Conservation (phyloP, 2,797 vertebrate species). For the Buphagus erythrorhynchus region DNA sequence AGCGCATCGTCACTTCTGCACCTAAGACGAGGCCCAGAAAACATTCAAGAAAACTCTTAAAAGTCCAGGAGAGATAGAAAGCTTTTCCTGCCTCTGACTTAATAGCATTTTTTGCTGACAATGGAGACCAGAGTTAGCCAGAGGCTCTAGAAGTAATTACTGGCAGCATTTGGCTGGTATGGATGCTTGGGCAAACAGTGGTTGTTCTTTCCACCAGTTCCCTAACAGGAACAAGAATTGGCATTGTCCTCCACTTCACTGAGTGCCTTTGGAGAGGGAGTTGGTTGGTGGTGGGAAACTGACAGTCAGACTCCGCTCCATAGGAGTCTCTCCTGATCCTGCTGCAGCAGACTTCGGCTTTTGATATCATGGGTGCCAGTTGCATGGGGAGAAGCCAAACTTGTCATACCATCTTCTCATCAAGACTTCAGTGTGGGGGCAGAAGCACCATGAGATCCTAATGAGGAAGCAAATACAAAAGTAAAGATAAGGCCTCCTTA, state of each 20-base stretch:
- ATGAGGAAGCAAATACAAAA: slow-evolving; percentile 89
- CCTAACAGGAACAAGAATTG: slow-evolving; percentile 85
- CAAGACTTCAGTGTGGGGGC: slow-evolving; percentile 78
- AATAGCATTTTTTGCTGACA: slow-evolving; percentile 78
- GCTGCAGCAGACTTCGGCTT: slow-evolving; percentile 78
- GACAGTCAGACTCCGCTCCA: slow-evolving; percentile 73
- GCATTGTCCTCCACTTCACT: slow-evolving; percentile 89
- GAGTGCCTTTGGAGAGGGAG: slow-evolving; percentile 77
- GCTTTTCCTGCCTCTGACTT: slow-evolving; percentile 67
- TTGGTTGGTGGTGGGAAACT: slow-evolving; percentile 80
- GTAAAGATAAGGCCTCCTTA: slow-evolving; percentile 86
- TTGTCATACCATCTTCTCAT: slow-evolving; percentile 90
- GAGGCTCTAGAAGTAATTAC: slow-evolving; percentile 83
- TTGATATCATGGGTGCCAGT: slow-evolving; percentile 82
- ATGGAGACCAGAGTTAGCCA: slow-evolving; percentile 84
- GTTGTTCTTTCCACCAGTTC: slow-evolving; percentile 85
- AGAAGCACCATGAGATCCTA: slow-evolving; percentile 77
- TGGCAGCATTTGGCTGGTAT: slow-evolving; percentile 76
- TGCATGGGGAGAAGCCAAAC: slow-evolving; percentile 84
- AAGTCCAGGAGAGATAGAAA: slow-evolving; percentile 50
- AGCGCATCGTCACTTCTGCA: slow-evolving; percentile 38
- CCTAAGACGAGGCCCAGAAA: slow-evolving; percentile 34
- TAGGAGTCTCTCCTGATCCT: slow-evolving; percentile 79
- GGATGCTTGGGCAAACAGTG: slow-evolving; percentile 88
- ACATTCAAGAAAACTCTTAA: slow-evolving; percentile 52